Evolutionary conservation across 2,888 invertebrate genomes (phyloP).

Genomic region (Melangyna quadrimaculata): DNA sequence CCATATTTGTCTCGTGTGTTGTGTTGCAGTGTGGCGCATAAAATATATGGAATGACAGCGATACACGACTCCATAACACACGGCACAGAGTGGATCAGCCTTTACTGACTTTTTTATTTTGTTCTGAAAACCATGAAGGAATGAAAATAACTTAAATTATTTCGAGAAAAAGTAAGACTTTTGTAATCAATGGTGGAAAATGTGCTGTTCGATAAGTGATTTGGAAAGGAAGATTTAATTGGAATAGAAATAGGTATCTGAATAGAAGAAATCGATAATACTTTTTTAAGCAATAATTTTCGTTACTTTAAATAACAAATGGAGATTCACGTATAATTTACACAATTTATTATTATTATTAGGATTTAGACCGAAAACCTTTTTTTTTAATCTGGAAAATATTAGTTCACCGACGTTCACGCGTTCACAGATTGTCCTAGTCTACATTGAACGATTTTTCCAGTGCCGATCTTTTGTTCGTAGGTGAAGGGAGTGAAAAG

Average conservation of each 20-base stretch:
- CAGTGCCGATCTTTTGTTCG: too few species aligned
- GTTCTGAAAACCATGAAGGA: not conserved
- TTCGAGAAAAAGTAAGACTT: not conserved
- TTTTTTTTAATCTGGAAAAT: not conserved
- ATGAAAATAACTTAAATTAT: not conserved
- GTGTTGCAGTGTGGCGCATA: too few species aligned
- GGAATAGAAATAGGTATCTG: constrained; percentile 33
- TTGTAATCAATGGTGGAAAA: constrained; percentile 60
- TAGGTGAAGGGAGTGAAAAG: too few species aligned
- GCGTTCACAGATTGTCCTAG: too few species aligned
- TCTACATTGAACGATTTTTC: too few species aligned
- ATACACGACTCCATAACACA: too few species aligned
- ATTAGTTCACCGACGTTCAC: not conserved
- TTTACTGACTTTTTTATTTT: constrained; percentile 13
- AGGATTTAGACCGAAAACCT: not conserved
- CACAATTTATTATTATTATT: constrained; percentile 16
- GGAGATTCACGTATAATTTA: constrained; percentile 38
- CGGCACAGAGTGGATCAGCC: too few species aligned
- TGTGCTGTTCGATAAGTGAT: not conserved
- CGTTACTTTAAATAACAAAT: not conserved
- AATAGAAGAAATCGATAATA: not conserved
- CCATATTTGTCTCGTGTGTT: too few species aligned
- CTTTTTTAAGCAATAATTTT: not conserved
- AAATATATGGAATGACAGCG: too few species aligned
- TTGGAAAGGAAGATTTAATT: not conserved